Evolutionary conservation across 2,888 invertebrate species (phyloP), one percentile per base, ranked within the genome.

Genomic region (Drosophila kuntzei): DNA sequence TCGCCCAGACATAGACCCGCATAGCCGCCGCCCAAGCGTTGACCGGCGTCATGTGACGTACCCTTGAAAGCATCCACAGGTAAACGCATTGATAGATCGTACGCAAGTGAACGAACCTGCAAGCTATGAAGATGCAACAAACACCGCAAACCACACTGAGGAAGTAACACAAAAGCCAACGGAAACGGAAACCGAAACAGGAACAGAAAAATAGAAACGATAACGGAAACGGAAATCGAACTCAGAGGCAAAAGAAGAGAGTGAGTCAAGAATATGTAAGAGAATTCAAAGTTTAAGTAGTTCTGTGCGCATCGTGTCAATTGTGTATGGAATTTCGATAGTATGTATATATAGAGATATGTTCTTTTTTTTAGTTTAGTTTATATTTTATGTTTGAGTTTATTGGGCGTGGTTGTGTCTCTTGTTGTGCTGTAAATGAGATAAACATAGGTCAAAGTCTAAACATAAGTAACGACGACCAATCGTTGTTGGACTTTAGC

Each of bases 1-100:
- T 98, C 98, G 82, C 96, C 94, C 47, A 92, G 84, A 79, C 91
- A 92, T 49, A 92, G 91, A 44, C 93, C 93, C 90, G 86, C 94
- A 93, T 93, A 93, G 69, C 92, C 92, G 73, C 92, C 92, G 72
- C 92, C 92, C 87, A 92, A 84, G 68, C 92, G 91, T 78, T 92
- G 92, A 62, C 92, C 92, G 78, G 90, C 89, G 82, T 92, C 92
- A 76, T 92, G 92, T 78, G 92, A 91, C 78, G 92, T 90, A 90
- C 94, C 94, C 93, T 94, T 94, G 92, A 96, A 95, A 67, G 95
- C 95, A 92, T 96, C 96, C 80, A 95, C 95, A 71, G 96, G 96
- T 73, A 95, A 94, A 84, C 95, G 94, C 79, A 95, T 95, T 36
- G 95, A 95, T 85, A 95, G 94, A 93, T 96, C 96, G 91, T 95